These are phyloP conservation scores for Neolamprologus devosi DNA, from an alignment of 2,113 vertebrate genomes.

Conservation along the genomic window DNA sequence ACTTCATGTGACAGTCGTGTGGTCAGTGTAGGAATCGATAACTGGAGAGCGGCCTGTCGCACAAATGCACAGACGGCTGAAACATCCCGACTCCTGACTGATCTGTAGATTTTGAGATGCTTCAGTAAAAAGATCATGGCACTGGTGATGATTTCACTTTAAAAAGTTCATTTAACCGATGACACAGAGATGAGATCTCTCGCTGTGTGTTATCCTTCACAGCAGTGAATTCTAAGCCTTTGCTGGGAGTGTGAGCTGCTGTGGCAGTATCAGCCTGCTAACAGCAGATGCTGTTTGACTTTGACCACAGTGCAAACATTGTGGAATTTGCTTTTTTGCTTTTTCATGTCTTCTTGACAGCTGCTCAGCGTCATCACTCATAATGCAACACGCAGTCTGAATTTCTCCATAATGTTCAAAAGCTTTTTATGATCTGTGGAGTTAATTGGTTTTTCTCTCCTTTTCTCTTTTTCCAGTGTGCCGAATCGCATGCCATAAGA, in stretches of 20 bases:
- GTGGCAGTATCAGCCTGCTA: not conserved
- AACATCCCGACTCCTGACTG: not conserved
- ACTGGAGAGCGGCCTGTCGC: not conserved
- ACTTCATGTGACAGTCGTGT: not conserved
- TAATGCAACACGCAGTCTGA: not conserved
- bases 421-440: slow-evolving; percentile 4
- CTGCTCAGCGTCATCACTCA: not conserved
- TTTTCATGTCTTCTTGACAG: slow-evolving; percentile 3
- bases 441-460: not conserved
- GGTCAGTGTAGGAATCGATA: not conserved
- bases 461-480: slow-evolving; percentile 71
- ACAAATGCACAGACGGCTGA: not conserved
- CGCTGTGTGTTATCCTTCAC: not conserved
- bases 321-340: not conserved
- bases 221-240: not conserved
- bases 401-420: not conserved
- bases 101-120: not conserved
- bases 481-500: slow-evolving; percentile 85
- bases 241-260: not conserved
- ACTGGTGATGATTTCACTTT: not conserved
- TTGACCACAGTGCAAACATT: slow-evolving; percentile 48
- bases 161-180: not conserved
- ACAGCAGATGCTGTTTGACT: slow-evolving; percentile 43
- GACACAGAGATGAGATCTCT: not conserved
- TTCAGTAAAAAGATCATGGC: not conserved